Percentiles rank a stretch among this genome's conserved stretches.
Evolutionary conservation across 2,797 vertebrate genomes (phyloP).

Genomic region (Pseudochirops corinnae): DNA sequence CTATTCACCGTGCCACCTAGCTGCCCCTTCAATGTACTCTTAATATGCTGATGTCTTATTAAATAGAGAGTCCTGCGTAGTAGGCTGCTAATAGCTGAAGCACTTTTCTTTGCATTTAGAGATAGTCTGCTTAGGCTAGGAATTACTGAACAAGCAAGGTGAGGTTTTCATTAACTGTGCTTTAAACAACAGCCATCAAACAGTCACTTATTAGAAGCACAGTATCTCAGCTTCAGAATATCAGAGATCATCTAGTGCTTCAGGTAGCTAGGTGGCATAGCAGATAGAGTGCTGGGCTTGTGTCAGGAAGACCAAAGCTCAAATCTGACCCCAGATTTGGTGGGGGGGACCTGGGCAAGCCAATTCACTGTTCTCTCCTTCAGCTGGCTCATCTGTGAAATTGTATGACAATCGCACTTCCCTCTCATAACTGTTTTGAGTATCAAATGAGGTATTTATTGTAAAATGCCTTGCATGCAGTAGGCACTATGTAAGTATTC

Average conservation of each 20-base stretch:
- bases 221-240: neutral
- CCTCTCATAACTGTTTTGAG: neutral
- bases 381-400: neutral
- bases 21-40: neutral
- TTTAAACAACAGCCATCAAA: neutral
- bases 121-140: neutral
- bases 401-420: neutral
- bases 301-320: neutral
- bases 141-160: neutral
- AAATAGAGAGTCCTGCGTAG: neutral
- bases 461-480: neutral
- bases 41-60: neutral
- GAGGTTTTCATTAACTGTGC: neutral
- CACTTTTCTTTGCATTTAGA: neutral
- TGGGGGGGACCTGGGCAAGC: neutral
- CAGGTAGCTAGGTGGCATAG: neutral
- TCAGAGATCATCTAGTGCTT: neutral
- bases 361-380: neutral
- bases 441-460: neutral
- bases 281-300: neutral
- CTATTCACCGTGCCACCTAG: too few relatives aligned
- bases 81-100: neutral
- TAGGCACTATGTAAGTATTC: neutral
- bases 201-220: neutral
- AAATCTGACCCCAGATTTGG: neutral